Percentiles rank a stretch among this genome's conserved stretches.
Conservation (phyloP, 2,797 vertebrate species). For the Gymnothorax reevesii region DNA sequence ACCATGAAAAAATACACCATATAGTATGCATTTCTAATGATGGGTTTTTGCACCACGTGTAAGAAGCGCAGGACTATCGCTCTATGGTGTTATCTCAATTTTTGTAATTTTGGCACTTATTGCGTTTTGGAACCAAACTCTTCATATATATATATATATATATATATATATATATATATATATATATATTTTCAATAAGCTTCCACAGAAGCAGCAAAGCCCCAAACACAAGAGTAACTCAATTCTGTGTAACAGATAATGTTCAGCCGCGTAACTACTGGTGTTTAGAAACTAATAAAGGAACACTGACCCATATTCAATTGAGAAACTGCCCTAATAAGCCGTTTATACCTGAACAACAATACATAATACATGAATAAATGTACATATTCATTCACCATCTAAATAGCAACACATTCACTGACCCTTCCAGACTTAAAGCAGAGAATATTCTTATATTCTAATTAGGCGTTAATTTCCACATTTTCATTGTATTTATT, state of each 20-base stretch:
- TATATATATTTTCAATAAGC: no score
- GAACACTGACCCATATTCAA: constrained; percentile 16
- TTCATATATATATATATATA: no score
- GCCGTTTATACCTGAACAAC: background rate
- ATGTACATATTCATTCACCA: constrained; percentile 67
- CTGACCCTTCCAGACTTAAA: constrained; percentile 49
- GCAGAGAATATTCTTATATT: constrained; percentile 69
- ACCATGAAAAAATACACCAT: no score
- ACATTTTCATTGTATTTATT: constrained; percentile 66
- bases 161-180: no score
- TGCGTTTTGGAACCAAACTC: no score
- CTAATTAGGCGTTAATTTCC: constrained; percentile 71
- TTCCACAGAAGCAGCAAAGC: background rate
- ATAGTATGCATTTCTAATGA: no score
- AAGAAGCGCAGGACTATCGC: no score
- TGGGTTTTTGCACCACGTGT: no score
- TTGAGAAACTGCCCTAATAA: constrained; percentile 50
- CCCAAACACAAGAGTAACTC: background rate
- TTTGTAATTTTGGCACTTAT: no score
- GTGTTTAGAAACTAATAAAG: constrained; percentile 15
- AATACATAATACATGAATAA: constrained; percentile 73
- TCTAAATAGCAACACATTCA: constrained; percentile 71
- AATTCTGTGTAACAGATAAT: background rate
- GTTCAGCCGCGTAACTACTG: background rate
- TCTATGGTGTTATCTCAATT: no score